Evolutionary conservation across 2,888 invertebrate genomes (phyloP).

Genomic region (Tortrix viridana): DNA sequence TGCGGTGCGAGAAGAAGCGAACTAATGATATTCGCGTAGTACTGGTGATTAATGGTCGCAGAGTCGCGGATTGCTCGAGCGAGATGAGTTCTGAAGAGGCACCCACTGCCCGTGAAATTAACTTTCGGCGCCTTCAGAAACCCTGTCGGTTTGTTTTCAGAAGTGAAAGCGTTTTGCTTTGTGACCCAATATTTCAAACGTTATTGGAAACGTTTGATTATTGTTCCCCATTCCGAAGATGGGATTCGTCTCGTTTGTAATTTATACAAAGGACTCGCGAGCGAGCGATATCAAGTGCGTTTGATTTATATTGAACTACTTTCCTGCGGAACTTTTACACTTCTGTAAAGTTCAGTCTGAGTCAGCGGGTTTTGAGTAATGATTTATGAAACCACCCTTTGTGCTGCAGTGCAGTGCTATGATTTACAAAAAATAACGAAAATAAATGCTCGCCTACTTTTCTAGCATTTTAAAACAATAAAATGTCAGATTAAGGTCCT

Average conservation of each 20-base stretch:
- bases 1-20: conserved; percentile 47
- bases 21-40: conserved; percentile 65
- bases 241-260: conserved; percentile 35
- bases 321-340: conserved; percentile 6
- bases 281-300: conserved; percentile 15
- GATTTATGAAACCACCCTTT: conserved; percentile 2
- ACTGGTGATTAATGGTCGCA: conserved; percentile 73
- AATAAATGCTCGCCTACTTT: no score
- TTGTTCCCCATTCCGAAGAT: conserved; percentile 33
- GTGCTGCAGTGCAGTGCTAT: no score
- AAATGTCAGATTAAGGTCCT: no score
- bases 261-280: conserved; percentile 31
- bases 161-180: conserved; percentile 59
- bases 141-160: conserved; percentile 71
- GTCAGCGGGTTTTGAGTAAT: no score
- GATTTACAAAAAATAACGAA: no score
- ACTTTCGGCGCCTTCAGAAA: conserved; percentile 74
- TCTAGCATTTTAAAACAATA: no score
- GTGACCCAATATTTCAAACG: conserved; percentile 53
- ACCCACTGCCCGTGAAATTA: conserved; percentile 81
- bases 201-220: conserved; percentile 49
- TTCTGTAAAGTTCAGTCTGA: background rate
- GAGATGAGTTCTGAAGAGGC: conserved; percentile 77
- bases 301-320: conserved; percentile 30
- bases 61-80: conserved; percentile 75